These are phyloP conservation scores for Aurelia sp. DNA, from an alignment of 30 jellyfish, hydroid and myxozoan species.

Conservation along the genomic window DNA sequence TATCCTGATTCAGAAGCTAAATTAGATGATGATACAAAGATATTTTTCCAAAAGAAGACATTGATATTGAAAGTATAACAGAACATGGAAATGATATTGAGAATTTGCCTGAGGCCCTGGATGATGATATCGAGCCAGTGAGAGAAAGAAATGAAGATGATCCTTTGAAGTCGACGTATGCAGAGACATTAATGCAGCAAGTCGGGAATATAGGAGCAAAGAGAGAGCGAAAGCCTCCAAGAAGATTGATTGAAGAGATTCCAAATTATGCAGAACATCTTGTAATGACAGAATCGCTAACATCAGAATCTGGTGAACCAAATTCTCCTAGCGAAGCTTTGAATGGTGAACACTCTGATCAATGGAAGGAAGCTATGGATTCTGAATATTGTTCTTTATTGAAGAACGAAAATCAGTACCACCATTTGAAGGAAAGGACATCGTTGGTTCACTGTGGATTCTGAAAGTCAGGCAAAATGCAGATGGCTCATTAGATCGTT, in stretches of 20 bases:
- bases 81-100: slow-evolving; percentile 14
- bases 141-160: slow-evolving; percentile 39
- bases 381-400: no score
- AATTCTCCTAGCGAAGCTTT: no score
- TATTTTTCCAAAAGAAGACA: slow-evolving; percentile 15
- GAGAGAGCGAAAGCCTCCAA: slow-evolving; percentile 34
- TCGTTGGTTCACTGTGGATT: no score
- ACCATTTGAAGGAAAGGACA: no score
- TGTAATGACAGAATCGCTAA: slow-evolving; percentile 14
- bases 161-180: slow-evolving; percentile 54
- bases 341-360: no score
- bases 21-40: background rate
- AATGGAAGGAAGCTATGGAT: no score
- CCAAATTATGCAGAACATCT: slow-evolving; percentile 15
- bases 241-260: slow-evolving; percentile 30
- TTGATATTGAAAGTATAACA: background rate
- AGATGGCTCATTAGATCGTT: no score
- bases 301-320: no score
- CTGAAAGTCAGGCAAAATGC: no score
- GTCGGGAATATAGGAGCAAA: slow-evolving; percentile 44
- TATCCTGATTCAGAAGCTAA: slow-evolving; percentile 42
- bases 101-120: slow-evolving; percentile 22
- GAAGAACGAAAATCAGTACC: no score
- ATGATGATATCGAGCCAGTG: slow-evolving; percentile 41
- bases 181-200: slow-evolving; percentile 50